Evolutionary conservation across 2,113 vertebrate genomes (phyloP).

Genomic region (Hypanus sabinus): DNA sequence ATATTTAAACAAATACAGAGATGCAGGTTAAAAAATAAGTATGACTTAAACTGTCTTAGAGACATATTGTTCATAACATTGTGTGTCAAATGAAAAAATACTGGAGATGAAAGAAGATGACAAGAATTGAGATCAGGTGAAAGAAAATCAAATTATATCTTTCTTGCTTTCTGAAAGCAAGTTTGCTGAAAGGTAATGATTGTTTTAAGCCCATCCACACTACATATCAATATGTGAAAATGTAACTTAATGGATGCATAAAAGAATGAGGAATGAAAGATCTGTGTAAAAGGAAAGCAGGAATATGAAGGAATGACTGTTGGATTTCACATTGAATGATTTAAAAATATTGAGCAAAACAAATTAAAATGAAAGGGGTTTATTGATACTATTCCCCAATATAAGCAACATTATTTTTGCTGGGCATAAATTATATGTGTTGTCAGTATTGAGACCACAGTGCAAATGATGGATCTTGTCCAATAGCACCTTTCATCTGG

Average conservation of each 20-base stretch:
- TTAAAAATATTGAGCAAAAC: background rate
- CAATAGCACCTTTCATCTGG: background rate
- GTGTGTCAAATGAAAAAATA: background rate
- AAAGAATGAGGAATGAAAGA: background rate
- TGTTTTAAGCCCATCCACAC: background rate
- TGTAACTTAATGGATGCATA: background rate
- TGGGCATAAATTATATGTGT: background rate
- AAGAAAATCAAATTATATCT: background rate
- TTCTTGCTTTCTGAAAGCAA: background rate
- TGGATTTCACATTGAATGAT: background rate
- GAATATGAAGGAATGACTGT: background rate
- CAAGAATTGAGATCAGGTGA: background rate
- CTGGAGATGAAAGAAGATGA: background rate
- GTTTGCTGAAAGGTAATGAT: background rate
- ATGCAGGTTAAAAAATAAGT: background rate
- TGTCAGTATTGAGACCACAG: background rate
- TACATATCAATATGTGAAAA: conserved; percentile 11
- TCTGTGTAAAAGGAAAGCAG: background rate
- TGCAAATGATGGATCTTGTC: background rate
- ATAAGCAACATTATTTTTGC: background rate
- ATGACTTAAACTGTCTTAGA: background rate
- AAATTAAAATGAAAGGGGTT: background rate
- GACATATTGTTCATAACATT: background rate
- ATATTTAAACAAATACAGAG: background rate
- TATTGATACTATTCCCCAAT: background rate